Evolutionary conservation across 2,113 vertebrate genomes (phyloP), one percentile per base, ranked within the genome.

Genomic region (Pelecanus crispus): DNA sequence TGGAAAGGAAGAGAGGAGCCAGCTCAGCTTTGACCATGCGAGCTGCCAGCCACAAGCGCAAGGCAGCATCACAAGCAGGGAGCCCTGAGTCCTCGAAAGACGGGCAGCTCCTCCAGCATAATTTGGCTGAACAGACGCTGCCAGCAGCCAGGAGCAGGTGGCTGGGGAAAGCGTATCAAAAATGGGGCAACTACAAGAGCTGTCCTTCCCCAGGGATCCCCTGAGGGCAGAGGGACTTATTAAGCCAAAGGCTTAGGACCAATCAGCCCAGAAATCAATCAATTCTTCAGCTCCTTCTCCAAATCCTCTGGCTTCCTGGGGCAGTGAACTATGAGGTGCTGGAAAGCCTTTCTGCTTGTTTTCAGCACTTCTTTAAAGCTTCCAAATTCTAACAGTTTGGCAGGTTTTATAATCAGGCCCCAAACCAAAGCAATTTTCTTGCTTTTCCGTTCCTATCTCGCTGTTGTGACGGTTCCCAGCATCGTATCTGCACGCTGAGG

Each of bases 401-500:
- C 29, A 26, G 70, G 59, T 31, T 68, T 94, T 40, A 66, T 11
- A 36, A 62, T 9, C 47, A 3, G n/a, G 17, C 73, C 44, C 49
- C 56, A 85, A 89, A 67, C 9, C 88, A 79, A 75, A 95, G 81
- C 92, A 59, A 18, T 11, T 9, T 36, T 50, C 28, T 31, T 9
- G 63, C 55, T 74, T 45, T 53, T 3, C 17, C 42, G 7, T 7
- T 42, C 68, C 0, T 42, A 49, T 87, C 87, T 73, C 1, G 0
- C 32, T 83, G 59, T 21, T 63, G 68, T 38, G 81, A 26, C 2
- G 11, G 0, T 40, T 70, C 65, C 53, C 83, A 81, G 66, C 12
- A 10, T 2, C 8, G 0, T 66, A 55, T n/a, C 50, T 44, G 28
- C 0, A 4, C 78, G 3, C 20, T 0, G 5, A 42, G 50, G 32